These are phyloP conservation scores for Pelodytes ibericus DNA, from an alignment of 2,797 vertebrate species.

Conservation along the genomic window DNA sequence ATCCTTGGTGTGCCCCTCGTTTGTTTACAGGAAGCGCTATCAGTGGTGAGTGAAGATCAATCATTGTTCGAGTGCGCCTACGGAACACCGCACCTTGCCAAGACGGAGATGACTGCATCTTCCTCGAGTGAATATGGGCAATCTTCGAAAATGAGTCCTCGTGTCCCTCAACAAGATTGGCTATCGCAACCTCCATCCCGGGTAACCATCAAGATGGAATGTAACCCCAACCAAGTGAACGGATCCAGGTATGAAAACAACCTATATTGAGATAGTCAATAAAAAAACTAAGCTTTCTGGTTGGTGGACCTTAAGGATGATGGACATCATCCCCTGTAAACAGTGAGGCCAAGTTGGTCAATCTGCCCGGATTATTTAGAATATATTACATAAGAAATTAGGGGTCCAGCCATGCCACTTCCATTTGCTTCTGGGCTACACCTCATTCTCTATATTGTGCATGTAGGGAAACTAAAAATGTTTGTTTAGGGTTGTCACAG, in stretches of 20 bases:
- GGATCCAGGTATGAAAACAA: constrained; percentile 86
- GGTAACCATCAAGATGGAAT: constrained; percentile 89
- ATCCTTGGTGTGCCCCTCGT: constrained; percentile 20
- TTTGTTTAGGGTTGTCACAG: too few relatives aligned
- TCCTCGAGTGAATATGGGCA: constrained; percentile 85
- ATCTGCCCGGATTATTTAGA: too few relatives aligned
- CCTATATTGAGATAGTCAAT: too few relatives aligned
- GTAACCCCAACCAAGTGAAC: constrained; percentile 80
- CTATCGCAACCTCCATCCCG: constrained; percentile 76
- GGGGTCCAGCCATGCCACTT: too few relatives aligned
- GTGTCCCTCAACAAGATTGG: constrained; percentile 85
- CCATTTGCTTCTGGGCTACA: too few relatives aligned
- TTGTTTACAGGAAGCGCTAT: constrained; percentile 79
- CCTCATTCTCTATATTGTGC: too few relatives aligned
- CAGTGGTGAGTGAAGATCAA: constrained; percentile 89
- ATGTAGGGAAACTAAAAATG: too few relatives aligned
- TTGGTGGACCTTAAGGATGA: too few relatives aligned
- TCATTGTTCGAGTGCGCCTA: constrained; percentile 86
- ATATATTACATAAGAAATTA: too few relatives aligned
- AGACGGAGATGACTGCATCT: constrained; percentile 85
- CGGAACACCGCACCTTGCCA: constrained; percentile 78
- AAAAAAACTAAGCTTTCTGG: too few relatives aligned
- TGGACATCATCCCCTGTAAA: too few relatives aligned
- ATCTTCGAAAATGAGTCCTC: constrained; percentile 83
- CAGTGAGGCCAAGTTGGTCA: too few relatives aligned